Evolutionary conservation across 2,113 vertebrate species (phyloP).

Genomic region (Morone saxatilis): DNA sequence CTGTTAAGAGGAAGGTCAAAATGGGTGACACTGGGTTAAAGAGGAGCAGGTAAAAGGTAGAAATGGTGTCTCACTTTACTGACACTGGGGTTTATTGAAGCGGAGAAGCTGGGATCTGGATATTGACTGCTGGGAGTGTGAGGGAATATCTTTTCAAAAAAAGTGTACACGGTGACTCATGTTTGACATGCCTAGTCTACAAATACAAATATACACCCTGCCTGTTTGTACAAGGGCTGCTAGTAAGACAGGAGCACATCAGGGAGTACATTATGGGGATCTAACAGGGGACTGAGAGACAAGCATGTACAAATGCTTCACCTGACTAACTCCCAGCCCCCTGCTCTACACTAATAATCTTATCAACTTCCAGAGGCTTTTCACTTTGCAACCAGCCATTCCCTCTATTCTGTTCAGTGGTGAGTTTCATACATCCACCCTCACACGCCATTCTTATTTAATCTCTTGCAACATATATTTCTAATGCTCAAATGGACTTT

Average conservation of each 20-base stretch:
- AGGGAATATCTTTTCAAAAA: background rate
- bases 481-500: background rate
- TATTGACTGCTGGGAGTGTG: background rate
- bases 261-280: slow-evolving; percentile 1
- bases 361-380: slow-evolving; percentile 22
- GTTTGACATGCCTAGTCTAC: slow-evolving; percentile 59
- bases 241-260: background rate
- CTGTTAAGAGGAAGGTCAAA: slow-evolving; percentile 59
- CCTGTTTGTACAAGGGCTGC: background rate
- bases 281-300: slow-evolving; percentile 66
- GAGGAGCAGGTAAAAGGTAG: background rate
- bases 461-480: background rate
- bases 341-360: slow-evolving; percentile 30
- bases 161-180: slow-evolving; percentile 10
- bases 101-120: background rate
- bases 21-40: slow-evolving; percentile 10
- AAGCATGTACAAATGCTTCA: slow-evolving; percentile 76
- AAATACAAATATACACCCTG: slow-evolving; percentile 25
- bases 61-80: slow-evolving; percentile 10
- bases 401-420: background rate
- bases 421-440: slow-evolving; percentile 9
- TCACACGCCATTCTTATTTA: background rate
- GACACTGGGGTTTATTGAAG: background rate
- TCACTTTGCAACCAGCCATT: background rate
- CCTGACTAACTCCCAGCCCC: slow-evolving; percentile 67